Percentiles rank a stretch among this genome's conserved stretches.
Evolutionary conservation across 2,888 invertebrate genomes (phyloP).

Genomic region (Tipula confusa): DNA sequence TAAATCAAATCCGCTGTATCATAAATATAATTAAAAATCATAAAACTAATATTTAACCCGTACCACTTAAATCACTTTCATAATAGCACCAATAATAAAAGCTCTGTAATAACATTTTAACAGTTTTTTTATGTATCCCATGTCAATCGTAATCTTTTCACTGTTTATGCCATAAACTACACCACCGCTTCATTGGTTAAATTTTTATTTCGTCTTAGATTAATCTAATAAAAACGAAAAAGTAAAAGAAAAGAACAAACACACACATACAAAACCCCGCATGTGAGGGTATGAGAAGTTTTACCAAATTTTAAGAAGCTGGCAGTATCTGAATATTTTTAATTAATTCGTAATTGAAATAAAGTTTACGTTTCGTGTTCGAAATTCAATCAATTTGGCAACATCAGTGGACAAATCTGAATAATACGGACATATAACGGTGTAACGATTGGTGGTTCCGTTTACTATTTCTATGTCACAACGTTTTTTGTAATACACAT

Average conservation of each 20-base stretch:
- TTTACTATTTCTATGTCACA: too few species aligned
- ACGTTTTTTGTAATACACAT: too few species aligned
- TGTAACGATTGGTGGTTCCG: too few species aligned
- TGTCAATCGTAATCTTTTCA: constrained; percentile 1
- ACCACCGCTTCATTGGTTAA: background rate
- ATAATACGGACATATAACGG: too few species aligned
- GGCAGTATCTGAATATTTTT: background rate
- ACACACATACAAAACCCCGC: too few species aligned
- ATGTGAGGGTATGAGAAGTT: background rate
- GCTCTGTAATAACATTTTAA: background rate
- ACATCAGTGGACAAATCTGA: too few species aligned
- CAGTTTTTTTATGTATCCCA: constrained; percentile 16
- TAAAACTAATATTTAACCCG: too few species aligned
- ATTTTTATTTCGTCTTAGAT: background rate
- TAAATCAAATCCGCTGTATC: too few species aligned
- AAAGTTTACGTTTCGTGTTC: background rate
- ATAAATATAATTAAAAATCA: too few species aligned
- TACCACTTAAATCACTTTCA: background rate
- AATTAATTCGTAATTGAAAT: background rate
- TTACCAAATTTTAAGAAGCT: background rate
- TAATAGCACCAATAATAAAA: background rate
- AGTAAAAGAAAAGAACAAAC: too few species aligned
- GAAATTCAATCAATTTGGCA: background rate
- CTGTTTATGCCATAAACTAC: background rate
- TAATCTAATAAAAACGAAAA: background rate